Evolutionary conservation across 2,888 invertebrate genomes (phyloP), one percentile per base, ranked within the genome.

Genomic region (Escarpia spicata): DNA sequence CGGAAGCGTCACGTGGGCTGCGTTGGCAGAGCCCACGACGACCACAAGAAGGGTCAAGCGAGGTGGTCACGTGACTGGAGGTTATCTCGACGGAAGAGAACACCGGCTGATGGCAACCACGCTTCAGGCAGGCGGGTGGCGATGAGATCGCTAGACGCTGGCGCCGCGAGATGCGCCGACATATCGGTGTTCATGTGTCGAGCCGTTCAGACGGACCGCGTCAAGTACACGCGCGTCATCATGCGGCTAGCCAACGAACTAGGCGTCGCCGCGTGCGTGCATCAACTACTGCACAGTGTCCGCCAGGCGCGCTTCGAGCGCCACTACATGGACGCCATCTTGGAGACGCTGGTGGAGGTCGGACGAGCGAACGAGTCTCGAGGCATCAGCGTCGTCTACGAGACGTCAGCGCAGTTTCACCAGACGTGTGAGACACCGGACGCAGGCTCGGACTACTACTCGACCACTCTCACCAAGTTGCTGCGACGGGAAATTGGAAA

Each of bases 271-370:
- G 75, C 75, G 75, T 75, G 75, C 75, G 75, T 75, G 75, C 75
- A 75, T 26, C 75, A 75, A 3, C 26, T 75, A 26, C 26, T 75
- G 75, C 75, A 75, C 26, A 75, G 75, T 75, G 75, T 75, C 75
- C 75, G 75, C 75, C 26, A 75, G 75, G 75, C 75, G 75, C 75
- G 75, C 75, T 75, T 26, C 26, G 75, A 75, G 75, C 75, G 75
- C 75, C 75, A 26, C 75, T 75, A 75, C 75, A 75, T 75, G 75
- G 75, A 75, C 75, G 75, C 75, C 75, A 75, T 75, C 75, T 75
- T 75, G 75, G 75, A 75, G 26, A 75, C 75, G 75, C 75, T 75
- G 19, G 26, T 75, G 19, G 75, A 75, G 6, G 75, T 75, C 75
- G 75, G 75, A 6, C 75, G 75, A 15, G 75, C 75, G 75, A 75